Evolutionary conservation across 1,140 invertebrate species (phyloP).

Genomic region (Pomacea maculata): DNA sequence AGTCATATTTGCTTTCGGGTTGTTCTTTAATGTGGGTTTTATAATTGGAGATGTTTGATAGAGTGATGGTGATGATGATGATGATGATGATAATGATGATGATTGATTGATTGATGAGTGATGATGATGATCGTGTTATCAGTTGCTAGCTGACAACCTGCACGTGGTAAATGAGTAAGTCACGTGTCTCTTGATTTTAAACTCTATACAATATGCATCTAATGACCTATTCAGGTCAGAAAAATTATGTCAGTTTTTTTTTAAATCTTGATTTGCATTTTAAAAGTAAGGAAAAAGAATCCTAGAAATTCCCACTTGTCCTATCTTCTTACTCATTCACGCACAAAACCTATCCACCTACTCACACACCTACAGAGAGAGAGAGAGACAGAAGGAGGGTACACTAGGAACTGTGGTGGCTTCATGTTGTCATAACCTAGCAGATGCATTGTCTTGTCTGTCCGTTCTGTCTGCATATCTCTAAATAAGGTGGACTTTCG

Average conservation of each 20-base stretch:
- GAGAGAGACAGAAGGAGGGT: neutral
- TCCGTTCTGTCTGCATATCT: neutral
- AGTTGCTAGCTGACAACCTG: neutral
- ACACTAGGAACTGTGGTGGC: neutral
- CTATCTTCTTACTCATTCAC: neutral
- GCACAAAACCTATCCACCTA: neutral
- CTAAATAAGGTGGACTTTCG: neutral
- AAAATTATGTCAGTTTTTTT: neutral
- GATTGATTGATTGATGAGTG: neutral
- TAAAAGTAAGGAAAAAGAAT: no score
- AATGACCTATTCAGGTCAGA: neutral
- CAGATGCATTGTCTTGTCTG: neutral
- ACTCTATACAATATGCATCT: neutral
- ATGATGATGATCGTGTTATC: neutral
- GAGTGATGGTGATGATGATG: slow-evolving; percentile 7
- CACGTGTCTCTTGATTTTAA: neutral
- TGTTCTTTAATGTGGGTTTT: neutral
- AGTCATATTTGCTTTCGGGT: no score
- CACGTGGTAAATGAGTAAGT: neutral
- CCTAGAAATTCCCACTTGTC: neutral
- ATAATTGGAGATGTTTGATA: neutral
- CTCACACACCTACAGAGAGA: neutral
- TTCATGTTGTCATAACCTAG: no score
- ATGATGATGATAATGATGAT: neutral
- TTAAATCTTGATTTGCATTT: no score